Evolutionary conservation across 2,113 vertebrate genomes (phyloP).

Genomic region (Chionomys nivalis): DNA sequence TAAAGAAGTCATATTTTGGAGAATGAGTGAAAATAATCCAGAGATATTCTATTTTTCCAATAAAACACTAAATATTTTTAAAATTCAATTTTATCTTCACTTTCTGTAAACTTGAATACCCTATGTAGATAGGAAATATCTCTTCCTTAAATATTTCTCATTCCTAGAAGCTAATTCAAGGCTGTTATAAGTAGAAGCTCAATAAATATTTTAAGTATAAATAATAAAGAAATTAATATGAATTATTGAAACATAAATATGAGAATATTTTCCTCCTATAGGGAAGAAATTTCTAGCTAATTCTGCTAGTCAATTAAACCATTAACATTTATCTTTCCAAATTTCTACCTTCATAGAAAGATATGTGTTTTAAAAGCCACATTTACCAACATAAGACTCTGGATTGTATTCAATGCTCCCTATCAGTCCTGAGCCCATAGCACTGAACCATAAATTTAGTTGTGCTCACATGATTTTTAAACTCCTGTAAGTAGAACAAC

Average conservation of each 20-base stretch:
- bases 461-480: neutral
- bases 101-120: neutral
- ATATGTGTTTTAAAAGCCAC: neutral
- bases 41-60: neutral
- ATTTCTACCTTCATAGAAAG: neutral
- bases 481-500: neutral
- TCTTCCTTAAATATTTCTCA: neutral
- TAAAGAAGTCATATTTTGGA: neutral
- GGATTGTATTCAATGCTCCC: neutral
- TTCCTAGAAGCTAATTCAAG: neutral
- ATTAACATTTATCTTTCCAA: neutral
- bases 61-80: constrained; percentile 13
- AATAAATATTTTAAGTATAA: constrained; percentile 43
- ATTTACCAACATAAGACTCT: neutral
- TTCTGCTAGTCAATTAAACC: neutral
- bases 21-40: neutral
- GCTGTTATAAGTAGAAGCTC: neutral
- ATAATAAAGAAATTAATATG: constrained; percentile 13
- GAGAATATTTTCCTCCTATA: neutral
- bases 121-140: neutral
- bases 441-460: neutral
- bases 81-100: neutral
- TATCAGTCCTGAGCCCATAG: neutral
- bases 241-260: neutral
- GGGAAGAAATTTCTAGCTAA: constrained; percentile 18